Percentiles rank a stretch among this genome's conserved stretches.
Evolutionary conservation across 2,113 vertebrate genomes (phyloP).

Genomic region (Thunnus thynnus): DNA sequence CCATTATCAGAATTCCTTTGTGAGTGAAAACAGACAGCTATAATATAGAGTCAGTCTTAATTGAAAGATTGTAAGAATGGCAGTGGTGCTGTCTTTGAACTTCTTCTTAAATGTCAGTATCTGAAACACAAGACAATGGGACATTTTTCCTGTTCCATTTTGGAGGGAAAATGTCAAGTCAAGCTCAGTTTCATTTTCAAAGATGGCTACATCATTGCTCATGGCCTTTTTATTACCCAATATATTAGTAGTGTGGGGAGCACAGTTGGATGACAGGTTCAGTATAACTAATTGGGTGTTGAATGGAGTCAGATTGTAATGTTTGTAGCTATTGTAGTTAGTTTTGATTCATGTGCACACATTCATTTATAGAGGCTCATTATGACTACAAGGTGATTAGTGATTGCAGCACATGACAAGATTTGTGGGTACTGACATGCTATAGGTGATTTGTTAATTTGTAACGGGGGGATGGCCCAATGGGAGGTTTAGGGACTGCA

Average conservation of each 20-base stretch:
- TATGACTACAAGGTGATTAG: constrained; percentile 46
- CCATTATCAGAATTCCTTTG: constrained; percentile 79
- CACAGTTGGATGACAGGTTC: constrained; percentile 35
- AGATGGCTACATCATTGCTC: constrained; percentile 47
- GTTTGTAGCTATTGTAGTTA: constrained; percentile 25
- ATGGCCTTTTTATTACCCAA: constrained; percentile 24
- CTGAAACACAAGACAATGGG: constrained; percentile 36
- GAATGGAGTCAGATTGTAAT: constrained; percentile 40
- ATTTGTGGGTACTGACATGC: constrained; percentile 28
- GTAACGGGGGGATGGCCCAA: too few relatives aligned
- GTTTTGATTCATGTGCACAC: constrained; percentile 53
- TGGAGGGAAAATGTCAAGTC: constrained; percentile 74
- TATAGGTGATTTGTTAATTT: too few relatives aligned
- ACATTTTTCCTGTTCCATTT: constrained; percentile 46
- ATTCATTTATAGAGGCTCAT: constrained; percentile 58
- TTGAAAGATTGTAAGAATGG: constrained; percentile 78
- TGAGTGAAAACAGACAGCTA: constrained; percentile 77
- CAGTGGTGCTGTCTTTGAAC: constrained; percentile 46
- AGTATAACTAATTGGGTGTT: constrained; percentile 60
- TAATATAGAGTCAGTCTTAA: constrained; percentile 72
- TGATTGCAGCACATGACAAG: constrained; percentile 15
- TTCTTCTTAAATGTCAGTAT: constrained; percentile 79
- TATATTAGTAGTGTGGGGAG: constrained; percentile 19
- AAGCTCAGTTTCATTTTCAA: constrained; percentile 57
- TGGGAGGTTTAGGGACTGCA: too few relatives aligned